Evolutionary conservation across 1,140 invertebrate genomes (phyloP), one percentile per base, ranked within the genome.

Genomic region (Zaprionus vittiger): DNA sequence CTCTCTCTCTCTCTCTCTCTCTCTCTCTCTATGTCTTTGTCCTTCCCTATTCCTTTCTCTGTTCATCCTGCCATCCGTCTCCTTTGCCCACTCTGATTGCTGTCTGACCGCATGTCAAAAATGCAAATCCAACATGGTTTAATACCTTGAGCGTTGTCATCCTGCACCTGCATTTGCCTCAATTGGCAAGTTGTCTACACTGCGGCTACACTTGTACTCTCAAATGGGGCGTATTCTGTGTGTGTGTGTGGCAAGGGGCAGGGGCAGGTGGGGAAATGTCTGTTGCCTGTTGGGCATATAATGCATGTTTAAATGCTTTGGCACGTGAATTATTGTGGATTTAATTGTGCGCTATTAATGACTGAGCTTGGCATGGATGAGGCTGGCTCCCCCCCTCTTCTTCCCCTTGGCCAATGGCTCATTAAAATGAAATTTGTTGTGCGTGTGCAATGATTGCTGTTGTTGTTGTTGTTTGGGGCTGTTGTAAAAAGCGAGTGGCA

Each of bases 371-470:
- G 63, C 31, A 34, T 54, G 52, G 22, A 56, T 7, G 54, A 6
- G 14, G 52, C 7, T 17, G 54, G 14, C 24, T 31, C 1, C 2
- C 7, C 3, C 22, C 1, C 57, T 70, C 20, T 41, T n/a, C 5
- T n/a, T n/a, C 15, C n/a, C 2, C n/a, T n/a, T 47, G 41, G 54
- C 55, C 55, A 73, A 68, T 78, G 72, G 55, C 82, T 84, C 81
- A 84, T 84, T 84, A 84, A 84, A 84, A 71, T 84, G 55, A 80
- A 72, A 84, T 84, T 84, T 85, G 83, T 85, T 84, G 73, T 78
- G 81, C 64, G 52, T 20, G 9, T 12, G 28, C 34, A 17, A 57
- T 49, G 24, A 26, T 59, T 56, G 31, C 15, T 75, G 61, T 44
- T 76, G 56, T 61, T 72, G 66, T 49, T 72, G 68, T 52, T 61